These are phyloP conservation scores for Telmatochromis sp. DNA, from an alignment of 2,113 vertebrate genomes.

Conservation along the genomic window DNA sequence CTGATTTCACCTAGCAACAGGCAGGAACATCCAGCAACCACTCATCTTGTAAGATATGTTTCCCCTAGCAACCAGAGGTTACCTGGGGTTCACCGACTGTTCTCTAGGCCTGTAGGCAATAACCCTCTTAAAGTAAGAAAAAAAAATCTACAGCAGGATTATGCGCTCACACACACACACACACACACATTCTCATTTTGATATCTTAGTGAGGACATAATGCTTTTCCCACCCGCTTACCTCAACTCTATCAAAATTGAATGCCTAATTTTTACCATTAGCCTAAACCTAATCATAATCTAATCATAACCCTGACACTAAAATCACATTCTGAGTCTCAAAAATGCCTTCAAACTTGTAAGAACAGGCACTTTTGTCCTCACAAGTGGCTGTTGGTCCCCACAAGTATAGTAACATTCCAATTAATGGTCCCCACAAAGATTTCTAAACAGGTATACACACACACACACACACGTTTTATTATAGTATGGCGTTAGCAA, in stretches of 20 bases:
- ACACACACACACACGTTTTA: background rate
- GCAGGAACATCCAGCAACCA: background rate
- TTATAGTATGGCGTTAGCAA: background rate
- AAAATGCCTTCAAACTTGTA: background rate
- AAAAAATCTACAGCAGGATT: background rate
- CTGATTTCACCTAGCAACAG: background rate
- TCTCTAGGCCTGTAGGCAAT: background rate
- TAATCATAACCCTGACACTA: background rate
- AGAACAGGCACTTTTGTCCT: background rate
- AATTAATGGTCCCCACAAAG: background rate
- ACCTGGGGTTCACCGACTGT: background rate
- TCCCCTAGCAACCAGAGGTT: background rate
- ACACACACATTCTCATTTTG: background rate
- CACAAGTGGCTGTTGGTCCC: background rate
- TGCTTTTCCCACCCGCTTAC: background rate
- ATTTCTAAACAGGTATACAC: background rate
- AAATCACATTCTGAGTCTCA: background rate
- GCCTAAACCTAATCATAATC: background rate
- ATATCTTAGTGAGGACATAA: background rate
- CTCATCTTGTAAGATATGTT: background rate
- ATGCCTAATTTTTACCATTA: background rate
- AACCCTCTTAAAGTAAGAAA: background rate
- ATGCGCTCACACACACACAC: fast-evolving
- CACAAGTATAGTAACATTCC: background rate
- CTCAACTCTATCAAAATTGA: background rate